Conservation (phyloP, 2,888 invertebrate species). For the Euclidia mi region DNA sequence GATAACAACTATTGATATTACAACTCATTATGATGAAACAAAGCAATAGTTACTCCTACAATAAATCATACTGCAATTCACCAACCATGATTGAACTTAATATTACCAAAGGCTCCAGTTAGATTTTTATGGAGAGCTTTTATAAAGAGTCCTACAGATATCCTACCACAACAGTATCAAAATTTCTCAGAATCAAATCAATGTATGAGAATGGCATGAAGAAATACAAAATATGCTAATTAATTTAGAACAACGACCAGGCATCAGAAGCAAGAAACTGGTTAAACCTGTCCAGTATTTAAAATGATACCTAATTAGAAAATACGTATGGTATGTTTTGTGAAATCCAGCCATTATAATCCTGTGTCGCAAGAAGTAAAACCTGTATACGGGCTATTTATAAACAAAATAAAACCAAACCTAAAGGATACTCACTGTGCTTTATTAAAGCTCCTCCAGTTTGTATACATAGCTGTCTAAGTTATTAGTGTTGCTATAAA, state of each 20-base stretch:
- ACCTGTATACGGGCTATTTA: constrained; percentile 66
- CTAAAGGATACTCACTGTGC: constrained; percentile 46
- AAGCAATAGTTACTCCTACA: no score
- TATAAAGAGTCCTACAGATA: no score
- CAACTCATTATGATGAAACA: no score
- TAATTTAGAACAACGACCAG: constrained; percentile 42
- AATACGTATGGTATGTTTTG: constrained; percentile 48
- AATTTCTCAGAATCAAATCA: background rate
- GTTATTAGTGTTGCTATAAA: constrained; percentile 38
- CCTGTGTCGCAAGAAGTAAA: constrained; percentile 44
- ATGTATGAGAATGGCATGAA: background rate
- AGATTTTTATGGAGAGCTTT: no score
- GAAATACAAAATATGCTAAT: constrained; percentile 6
- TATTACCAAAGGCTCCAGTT: no score
- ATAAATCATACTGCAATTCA: no score
- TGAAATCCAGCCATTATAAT: constrained; percentile 47
- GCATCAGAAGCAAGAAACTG: constrained; percentile 48
- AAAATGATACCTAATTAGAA: constrained; percentile 59
- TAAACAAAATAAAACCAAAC: constrained; percentile 67
- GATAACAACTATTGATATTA: no score
- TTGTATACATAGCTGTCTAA: constrained; percentile 46
- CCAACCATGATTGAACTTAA: no score
- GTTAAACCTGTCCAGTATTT: constrained; percentile 62
- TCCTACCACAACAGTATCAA: no score
- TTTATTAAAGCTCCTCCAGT: constrained; percentile 50